Conservation (phyloP, 2,113 vertebrate species). For the Mus spicilegus region DNA sequence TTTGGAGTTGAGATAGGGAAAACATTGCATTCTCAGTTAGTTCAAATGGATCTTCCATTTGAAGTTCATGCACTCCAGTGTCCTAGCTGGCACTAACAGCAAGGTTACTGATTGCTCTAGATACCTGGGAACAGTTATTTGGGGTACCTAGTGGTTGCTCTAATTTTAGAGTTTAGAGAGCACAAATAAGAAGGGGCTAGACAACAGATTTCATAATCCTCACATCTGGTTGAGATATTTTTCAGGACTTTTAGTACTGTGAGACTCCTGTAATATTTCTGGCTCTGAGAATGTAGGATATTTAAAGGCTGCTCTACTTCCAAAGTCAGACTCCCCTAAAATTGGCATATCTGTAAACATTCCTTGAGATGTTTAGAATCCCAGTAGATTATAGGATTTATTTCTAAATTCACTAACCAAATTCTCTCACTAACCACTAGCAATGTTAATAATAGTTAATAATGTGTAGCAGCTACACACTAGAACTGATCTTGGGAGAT, state of each 20-base stretch:
- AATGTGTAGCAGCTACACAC: neutral
- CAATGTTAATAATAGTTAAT: neutral
- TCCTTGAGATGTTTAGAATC: neutral
- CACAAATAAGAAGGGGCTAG: neutral
- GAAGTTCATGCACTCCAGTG: neutral
- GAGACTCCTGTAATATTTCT: neutral
- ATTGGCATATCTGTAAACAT: neutral
- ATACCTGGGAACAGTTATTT: neutral
- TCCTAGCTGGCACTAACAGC: accelerated
- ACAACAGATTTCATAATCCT: neutral
- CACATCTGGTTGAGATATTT: neutral
- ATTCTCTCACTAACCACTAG: neutral
- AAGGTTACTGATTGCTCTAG: neutral
- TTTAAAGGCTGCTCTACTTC: neutral
- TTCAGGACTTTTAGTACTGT: neutral
- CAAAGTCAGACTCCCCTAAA: neutral
- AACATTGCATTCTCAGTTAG: neutral
- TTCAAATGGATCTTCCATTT: neutral
- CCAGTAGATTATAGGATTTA: neutral
- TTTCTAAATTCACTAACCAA: constrained; percentile 9
- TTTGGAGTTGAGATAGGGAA: neutral
- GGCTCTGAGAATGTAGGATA: neutral
- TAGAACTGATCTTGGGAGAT: neutral
- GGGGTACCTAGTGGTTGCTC: neutral
- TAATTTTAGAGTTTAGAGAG: neutral